Conservation (phyloP, 2,888 invertebrate genomes). For the Macropis europaea region DNA sequence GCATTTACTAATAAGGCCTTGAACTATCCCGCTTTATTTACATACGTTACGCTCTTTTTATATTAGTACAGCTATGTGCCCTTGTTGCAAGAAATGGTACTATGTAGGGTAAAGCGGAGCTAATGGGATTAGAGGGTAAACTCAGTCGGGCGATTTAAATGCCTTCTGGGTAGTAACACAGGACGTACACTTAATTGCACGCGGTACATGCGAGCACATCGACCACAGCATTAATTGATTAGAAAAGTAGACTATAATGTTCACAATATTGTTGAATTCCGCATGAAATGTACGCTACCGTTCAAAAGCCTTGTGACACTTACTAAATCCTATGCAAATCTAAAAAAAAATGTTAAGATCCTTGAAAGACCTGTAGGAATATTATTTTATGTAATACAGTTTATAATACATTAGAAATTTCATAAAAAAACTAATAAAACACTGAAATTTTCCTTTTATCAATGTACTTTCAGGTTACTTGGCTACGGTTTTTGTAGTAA, state of each 20-base stretch:
- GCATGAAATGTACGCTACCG: not conserved
- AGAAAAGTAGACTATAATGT: slow-evolving; percentile 36
- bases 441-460: no score
- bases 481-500: no score
- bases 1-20: slow-evolving; percentile 6
- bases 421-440: no score
- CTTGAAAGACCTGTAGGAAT: no score
- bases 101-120: slow-evolving; percentile 35
- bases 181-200: slow-evolving; percentile 55
- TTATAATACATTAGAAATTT: no score
- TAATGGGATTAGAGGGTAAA: slow-evolving; percentile 63
- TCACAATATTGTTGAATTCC: slow-evolving; percentile 19
- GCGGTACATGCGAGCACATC: slow-evolving; percentile 32
- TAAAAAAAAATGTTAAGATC: no score
- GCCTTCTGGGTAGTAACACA: slow-evolving; percentile 53
- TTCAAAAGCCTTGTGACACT: no score
- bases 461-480: no score
- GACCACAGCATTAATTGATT: slow-evolving; percentile 35
- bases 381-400: no score
- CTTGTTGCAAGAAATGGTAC: not conserved
- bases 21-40: slow-evolving; percentile 16
- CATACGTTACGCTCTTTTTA: slow-evolving; percentile 9
- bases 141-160: slow-evolving; percentile 56
- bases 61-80: slow-evolving; percentile 1
- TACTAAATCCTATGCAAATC: no score